phyloP scores from a whole-genome alignment of 2,113 vertebrate genomes.

The Cyprinus carpio region DNA sequence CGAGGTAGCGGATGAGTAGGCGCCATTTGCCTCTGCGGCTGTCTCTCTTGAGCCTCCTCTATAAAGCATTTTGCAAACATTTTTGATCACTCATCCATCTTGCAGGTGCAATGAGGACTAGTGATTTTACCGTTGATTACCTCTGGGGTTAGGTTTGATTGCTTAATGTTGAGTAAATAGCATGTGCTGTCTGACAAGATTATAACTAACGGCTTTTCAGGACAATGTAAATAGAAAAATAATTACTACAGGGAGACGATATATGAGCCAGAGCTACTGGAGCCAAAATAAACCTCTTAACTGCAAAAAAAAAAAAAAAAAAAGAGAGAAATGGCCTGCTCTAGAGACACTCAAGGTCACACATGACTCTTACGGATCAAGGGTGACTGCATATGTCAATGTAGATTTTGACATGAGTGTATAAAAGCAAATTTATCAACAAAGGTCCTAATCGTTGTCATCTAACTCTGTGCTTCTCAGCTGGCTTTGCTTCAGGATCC shows the following conservation, averaged over 20 bases:
- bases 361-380: slow-evolving; percentile 47
- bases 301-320: not conserved
- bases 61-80: slow-evolving; percentile 66
- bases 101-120: slow-evolving; percentile 64
- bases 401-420: slow-evolving; percentile 58
- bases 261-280: slow-evolving; percentile 28
- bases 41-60: slow-evolving; percentile 34
- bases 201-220: slow-evolving; percentile 58
- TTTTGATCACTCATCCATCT: slow-evolving; percentile 72
- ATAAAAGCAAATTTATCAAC: slow-evolving; percentile 47
- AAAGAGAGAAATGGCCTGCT: not conserved
- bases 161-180: slow-evolving; percentile 72
- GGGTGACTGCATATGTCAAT: slow-evolving; percentile 48
- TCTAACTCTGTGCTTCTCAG: not conserved
- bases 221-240: slow-evolving; percentile 68
- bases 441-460: not conserved
- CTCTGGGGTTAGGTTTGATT: slow-evolving; percentile 68
- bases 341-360: slow-evolving; percentile 45
- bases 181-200: slow-evolving; percentile 60
- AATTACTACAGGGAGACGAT: slow-evolving; percentile 61
- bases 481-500: not conserved
- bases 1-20: not conserved
- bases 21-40: slow-evolving; percentile 52
- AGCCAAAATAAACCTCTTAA: slow-evolving; percentile 33
- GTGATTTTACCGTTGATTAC: slow-evolving; percentile 76